Percentiles rank a stretch among this genome's conserved stretches.
These are phyloP conservation scores for Oscheius sp. DNA, from an alignment of 2,888 invertebrate species.

Conservation along the genomic window DNA sequence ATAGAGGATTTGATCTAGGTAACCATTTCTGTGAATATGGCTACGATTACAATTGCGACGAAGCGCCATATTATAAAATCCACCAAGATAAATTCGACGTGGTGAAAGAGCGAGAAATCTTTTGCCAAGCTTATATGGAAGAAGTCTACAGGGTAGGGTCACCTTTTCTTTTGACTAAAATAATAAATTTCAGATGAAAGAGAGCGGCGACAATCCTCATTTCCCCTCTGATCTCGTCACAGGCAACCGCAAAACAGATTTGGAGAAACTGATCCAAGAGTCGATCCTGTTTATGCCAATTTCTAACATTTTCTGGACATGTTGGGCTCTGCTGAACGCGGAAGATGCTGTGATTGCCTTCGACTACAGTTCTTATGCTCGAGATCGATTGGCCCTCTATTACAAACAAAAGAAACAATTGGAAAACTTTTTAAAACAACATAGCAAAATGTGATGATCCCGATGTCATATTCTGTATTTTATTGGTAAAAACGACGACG, in stretches of 20 bases:
- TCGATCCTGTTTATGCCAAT: constrained; percentile 60
- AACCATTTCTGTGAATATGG: constrained; percentile 63
- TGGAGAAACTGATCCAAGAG: constrained; percentile 49
- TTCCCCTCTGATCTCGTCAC: constrained; percentile 58
- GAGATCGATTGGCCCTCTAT: constrained; percentile 61
- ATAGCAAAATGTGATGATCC: constrained; percentile 4
- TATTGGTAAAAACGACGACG: background rate
- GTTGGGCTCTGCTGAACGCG: constrained; percentile 60
- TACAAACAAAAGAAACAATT: constrained; percentile 53
- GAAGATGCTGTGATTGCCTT: constrained; percentile 56
- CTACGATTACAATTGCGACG: constrained; percentile 50
- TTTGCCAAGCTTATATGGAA: constrained; percentile 54
- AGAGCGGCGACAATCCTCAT: constrained; percentile 46
- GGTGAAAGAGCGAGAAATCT: constrained; percentile 47
- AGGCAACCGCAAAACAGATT: constrained; percentile 50
- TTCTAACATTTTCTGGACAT: constrained; percentile 60
- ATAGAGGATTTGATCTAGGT: constrained; percentile 61
- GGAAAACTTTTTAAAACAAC: constrained; percentile 43
- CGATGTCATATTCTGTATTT: too few relatives aligned
- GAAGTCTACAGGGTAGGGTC: constrained; percentile 53
- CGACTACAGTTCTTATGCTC: constrained; percentile 54
- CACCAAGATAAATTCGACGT: constrained; percentile 54
- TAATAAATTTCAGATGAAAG: constrained; percentile 44
- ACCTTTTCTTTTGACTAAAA: background rate
- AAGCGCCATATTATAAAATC: constrained; percentile 54